These are phyloP conservation scores for Neomonachus schauinslandi DNA, from an alignment of 2,113 vertebrate species.

Conservation along the genomic window DNA sequence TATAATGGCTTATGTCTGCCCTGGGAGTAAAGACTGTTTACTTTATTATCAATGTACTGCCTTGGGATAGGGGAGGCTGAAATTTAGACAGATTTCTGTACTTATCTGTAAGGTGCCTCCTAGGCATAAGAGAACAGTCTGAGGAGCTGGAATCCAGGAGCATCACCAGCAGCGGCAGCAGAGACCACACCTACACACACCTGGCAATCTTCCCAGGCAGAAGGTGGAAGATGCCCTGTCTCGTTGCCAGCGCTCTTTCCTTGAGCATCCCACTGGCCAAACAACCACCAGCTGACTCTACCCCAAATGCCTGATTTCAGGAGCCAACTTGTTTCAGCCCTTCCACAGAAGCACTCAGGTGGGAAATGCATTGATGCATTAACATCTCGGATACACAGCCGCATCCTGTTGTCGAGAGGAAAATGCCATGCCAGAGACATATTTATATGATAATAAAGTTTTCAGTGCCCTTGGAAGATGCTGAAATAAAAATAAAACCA, in stretches of 20 bases:
- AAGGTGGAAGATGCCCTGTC: background rate
- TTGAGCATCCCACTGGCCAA: slow-evolving; percentile 1
- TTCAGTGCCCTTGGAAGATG: slow-evolving; percentile 18
- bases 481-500: slow-evolving; percentile 41
- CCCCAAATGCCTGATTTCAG: background rate
- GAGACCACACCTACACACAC: background rate
- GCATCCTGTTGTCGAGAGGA: slow-evolving; percentile 39
- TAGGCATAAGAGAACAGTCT: slow-evolving; percentile 44
- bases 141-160: background rate
- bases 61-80: slow-evolving; percentile 29
- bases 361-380: slow-evolving; percentile 48
- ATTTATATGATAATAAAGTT: slow-evolving; percentile 57
- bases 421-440: slow-evolving; percentile 22
- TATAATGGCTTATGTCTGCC: slow-evolving; percentile 35
- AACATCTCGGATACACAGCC: slow-evolving; percentile 5
- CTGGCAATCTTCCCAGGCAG: slow-evolving; percentile 61
- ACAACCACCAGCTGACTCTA: background rate
- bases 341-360: background rate
- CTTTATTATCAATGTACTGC: slow-evolving; percentile 56
- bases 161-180: background rate
- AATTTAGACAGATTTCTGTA: slow-evolving; percentile 67
- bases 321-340: background rate
- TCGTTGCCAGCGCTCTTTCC: background rate
- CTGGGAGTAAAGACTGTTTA: slow-evolving; percentile 48
- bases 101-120: slow-evolving; percentile 29